Percentiles rank a stretch among this genome's conserved stretches.
Conservation (phyloP, 2,888 invertebrate genomes). For the Bellardia bayeri region DNA sequence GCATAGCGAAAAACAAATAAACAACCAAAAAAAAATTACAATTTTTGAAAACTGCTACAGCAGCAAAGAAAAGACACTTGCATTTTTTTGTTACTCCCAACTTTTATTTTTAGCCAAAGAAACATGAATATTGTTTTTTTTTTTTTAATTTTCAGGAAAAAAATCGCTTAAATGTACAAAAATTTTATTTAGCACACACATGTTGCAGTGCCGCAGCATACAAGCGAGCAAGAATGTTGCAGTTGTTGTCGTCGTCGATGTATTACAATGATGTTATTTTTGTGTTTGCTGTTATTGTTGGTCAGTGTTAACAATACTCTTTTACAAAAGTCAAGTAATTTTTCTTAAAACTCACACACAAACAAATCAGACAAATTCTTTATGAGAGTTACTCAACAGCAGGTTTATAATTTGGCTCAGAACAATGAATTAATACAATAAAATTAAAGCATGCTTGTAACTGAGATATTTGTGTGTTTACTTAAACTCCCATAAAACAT, state of each 20-base stretch:
- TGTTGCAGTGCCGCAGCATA: slow-evolving; percentile 49
- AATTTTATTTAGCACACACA: slow-evolving; percentile 72
- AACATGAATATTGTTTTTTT: slow-evolving; percentile 48
- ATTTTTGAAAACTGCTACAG: slow-evolving; percentile 44
- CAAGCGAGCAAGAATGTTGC: slow-evolving; percentile 50
- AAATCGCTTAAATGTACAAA: slow-evolving; percentile 46
- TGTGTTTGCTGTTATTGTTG: slow-evolving; percentile 47
- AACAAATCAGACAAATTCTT: slow-evolving; percentile 19
- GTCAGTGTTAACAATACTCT: slow-evolving; percentile 34
- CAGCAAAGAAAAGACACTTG: slow-evolving; percentile 68
- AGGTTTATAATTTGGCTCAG: slow-evolving; percentile 28
- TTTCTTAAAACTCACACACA: slow-evolving; percentile 24
- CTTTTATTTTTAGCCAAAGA: slow-evolving; percentile 67
- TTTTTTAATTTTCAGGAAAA: neutral
- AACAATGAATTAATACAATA: neutral
- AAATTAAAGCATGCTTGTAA: slow-evolving; percentile 14
- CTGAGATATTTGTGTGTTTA: neutral
- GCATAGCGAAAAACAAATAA: slow-evolving; percentile 36
- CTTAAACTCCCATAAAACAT: slow-evolving; percentile 7
- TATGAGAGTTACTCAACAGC: neutral
- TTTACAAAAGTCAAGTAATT: slow-evolving; percentile 7
- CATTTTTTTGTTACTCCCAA: slow-evolving; percentile 67
- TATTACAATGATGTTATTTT: slow-evolving; percentile 28
- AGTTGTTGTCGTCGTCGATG: slow-evolving; percentile 45
- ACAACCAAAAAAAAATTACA: slow-evolving; percentile 36